phyloP scores from a whole-genome alignment of 2,113 vertebrate species.

The Colius striatus region DNA sequence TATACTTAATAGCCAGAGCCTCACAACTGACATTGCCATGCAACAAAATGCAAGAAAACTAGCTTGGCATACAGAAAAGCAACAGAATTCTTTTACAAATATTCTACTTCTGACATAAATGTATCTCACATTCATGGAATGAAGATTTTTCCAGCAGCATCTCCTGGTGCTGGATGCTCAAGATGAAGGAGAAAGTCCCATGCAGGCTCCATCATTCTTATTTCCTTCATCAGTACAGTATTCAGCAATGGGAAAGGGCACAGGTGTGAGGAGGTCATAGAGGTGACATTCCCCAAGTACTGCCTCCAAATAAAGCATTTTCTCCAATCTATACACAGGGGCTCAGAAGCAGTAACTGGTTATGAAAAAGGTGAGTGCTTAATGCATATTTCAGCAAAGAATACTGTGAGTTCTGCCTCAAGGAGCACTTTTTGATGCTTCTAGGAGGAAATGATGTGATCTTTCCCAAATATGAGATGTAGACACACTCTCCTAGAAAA shows the following conservation, averaged over 20 bases:
- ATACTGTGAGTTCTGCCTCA: background rate
- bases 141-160: background rate
- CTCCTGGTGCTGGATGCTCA: background rate
- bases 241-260: background rate
- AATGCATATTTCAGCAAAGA: background rate
- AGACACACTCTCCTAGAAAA: rapidly evolving
- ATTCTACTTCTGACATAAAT: background rate
- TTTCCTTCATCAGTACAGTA: background rate
- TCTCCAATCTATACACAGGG: background rate
- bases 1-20: background rate
- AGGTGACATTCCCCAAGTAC: background rate
- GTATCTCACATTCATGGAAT: background rate
- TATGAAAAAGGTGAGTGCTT: background rate
- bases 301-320: background rate
- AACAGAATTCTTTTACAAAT: background rate
- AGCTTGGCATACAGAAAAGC: background rate
- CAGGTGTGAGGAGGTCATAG: background rate
- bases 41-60: background rate
- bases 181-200: background rate
- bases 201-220: rapidly evolving
- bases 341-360: background rate
- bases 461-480: background rate
- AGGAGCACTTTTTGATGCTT: background rate
- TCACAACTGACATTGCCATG: background rate
- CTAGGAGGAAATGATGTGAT: background rate